Conservation (phyloP, 2,797 vertebrate species). For the Notamacropus eugenii region DNA sequence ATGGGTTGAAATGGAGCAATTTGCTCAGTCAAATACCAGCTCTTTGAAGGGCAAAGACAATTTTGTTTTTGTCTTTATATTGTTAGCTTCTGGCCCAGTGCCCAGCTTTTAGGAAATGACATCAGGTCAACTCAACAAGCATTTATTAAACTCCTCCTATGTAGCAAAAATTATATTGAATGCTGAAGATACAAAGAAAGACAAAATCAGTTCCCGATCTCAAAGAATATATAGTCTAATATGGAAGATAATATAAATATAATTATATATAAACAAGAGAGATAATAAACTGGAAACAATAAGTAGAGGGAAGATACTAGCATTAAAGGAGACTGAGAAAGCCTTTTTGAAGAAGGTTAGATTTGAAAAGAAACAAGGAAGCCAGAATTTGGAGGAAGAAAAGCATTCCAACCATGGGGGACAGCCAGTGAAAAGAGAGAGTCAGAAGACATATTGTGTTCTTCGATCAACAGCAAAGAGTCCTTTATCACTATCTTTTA, state of each 20-base stretch:
- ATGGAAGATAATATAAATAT: background rate
- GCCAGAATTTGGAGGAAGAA: too few species aligned
- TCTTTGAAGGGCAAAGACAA: background rate
- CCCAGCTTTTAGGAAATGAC: background rate
- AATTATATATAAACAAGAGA: background rate
- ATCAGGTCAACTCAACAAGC: background rate
- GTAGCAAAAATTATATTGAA: background rate
- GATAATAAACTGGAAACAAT: background rate
- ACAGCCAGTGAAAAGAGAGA: too few species aligned
- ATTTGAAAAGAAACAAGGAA: too few species aligned
- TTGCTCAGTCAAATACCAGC: background rate
- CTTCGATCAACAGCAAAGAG: background rate
- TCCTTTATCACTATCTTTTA: too few species aligned
- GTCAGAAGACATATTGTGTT: background rate
- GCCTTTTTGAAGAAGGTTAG: background rate
- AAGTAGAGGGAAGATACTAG: background rate
- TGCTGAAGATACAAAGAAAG: background rate
- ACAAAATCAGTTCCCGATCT: background rate
- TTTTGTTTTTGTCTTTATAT: background rate
- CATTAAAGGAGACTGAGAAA: background rate
- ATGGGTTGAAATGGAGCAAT: slow-evolving; percentile 37
- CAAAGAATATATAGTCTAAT: background rate
- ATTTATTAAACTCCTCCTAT: background rate
- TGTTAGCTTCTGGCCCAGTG: background rate
- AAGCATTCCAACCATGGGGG: too few species aligned